Base-by-base conservation (phyloP, 2,888 invertebrate genomes). In the Artemia sp. region DNA sequence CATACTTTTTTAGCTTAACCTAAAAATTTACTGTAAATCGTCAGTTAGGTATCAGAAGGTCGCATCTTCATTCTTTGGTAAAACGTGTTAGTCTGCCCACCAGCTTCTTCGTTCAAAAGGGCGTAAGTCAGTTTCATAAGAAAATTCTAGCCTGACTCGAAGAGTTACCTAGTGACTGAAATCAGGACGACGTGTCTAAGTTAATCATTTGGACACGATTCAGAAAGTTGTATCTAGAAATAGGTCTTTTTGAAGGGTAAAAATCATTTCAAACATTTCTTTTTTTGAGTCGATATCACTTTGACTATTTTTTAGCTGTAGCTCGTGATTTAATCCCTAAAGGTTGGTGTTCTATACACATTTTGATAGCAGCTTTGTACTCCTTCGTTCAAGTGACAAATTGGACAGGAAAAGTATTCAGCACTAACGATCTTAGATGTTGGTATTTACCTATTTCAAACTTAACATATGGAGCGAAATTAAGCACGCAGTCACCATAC, bases 1-100 rank as follows among this genome's bases (percentile, higher is more conserved):
- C 38, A 38, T 38, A 38, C 6, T 38, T 38, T 38, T 38, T 38
- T 38, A 38, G 38, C 3, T 38, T 38, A 38, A 38, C 38, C 38
- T 38, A 38, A 38, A 38, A 38, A 38, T 38, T 3, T 38, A 38
- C 38, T 5, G 58, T n/a, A 53, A n/a, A 7, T 53, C 58, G 58
- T 58, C 58, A 58, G 58, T 58, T 14, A 9, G 8, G 58, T 58
- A 58, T 58, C 58, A 58, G 8, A 58, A 58, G 58, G 58, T 58
- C 58, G 58, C 8, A 58, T 58, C 58, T 58, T 9, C 58, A 58
- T 58, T 58, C 8, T 58, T 58, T 58, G 58, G 58, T 58, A 58
- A 58, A 58, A 58, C 14, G 9, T 8, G 58, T 58, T 58, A 14
- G 8, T 58, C 14, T 58, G 58, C 9, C 58, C 58, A 58, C 9